Evolutionary conservation across 2,888 invertebrate species (phyloP).

Genomic region (Himalopsyche kuldschensis): DNA sequence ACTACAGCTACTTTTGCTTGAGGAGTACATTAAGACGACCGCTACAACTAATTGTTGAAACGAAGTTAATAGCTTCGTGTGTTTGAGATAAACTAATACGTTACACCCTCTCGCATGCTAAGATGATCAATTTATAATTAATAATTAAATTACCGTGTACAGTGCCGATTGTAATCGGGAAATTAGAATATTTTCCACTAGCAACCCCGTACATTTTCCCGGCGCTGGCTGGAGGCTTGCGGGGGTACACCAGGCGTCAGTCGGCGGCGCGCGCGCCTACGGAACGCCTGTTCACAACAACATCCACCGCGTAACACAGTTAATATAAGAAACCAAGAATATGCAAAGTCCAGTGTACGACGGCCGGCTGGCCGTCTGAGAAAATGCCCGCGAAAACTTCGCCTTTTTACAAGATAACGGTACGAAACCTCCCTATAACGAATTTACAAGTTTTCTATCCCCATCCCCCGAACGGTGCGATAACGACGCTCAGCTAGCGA

Average conservation of each 20-base stretch:
- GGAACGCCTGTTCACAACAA: conserved; percentile 19
- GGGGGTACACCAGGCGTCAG: background rate
- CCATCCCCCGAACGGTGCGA: background rate
- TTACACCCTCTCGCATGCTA: background rate
- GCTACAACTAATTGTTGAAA: no score
- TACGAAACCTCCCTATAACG: conserved; percentile 42
- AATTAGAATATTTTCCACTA: background rate
- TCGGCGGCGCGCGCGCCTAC: conserved; percentile 36
- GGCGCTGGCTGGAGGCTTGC: background rate
- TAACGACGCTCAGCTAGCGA: background rate
- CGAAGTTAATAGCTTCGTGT: background rate
- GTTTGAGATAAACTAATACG: background rate
- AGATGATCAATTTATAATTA: background rate
- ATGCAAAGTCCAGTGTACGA: conserved; percentile 24
- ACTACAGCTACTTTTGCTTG: no score
- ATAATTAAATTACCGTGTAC: background rate
- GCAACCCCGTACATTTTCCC: background rate
- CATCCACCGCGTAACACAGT: conserved; percentile 16
- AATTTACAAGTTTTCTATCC: conserved; percentile 14
- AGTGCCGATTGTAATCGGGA: background rate
- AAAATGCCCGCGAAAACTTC: conserved; percentile 19
- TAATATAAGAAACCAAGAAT: background rate
- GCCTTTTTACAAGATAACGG: conserved; percentile 47
- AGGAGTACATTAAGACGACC: no score
- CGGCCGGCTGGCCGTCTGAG: conserved; percentile 42